Base-by-base conservation (phyloP, 2,888 invertebrate species). In the Cryptus viduatorius region DNA sequence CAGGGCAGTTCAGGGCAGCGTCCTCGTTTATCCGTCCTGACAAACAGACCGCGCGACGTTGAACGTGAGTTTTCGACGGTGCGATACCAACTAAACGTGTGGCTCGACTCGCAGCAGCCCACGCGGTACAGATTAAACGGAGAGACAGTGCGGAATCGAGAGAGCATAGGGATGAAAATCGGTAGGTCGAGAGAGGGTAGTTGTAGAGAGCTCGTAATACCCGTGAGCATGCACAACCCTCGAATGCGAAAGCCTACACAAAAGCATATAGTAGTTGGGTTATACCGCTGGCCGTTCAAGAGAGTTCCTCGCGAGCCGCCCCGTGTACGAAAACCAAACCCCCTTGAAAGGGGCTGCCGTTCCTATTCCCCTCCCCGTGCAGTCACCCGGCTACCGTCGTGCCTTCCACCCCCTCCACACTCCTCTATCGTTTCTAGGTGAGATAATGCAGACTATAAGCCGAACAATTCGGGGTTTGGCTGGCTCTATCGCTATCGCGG, bases 391-490 rank as follows among this genome's bases (percentile, higher is more conserved):
- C 84, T 72, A 81, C 24, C 64, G 50, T 83, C 72, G 85, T 82
- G 82, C 59, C 86, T 77, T 61, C 56, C 79, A 82, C 59, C 76
- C 69, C 82, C 79, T 79, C 76, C 83, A 76, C 77, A 86, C 86
- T 80, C 78, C 79, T 82, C 56, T 85, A 87, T 86, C 86, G 83
- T 82, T 75, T 87, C 77, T 89, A 90, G 91, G 91, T 92, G 92
- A 93, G 93, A 93, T 93, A 92, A 93, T 93, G 90, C 92, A 90
- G 92, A 92, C 93, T 92, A 93, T 93, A 92, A 93, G 92, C 92
- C 91, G 91, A 92, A 91, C 92, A 91, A 93, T 93, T 93, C 92
- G 90, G 91, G 93, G 91, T 92, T 91, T 19, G 91, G 91, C 91
- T 90, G 90, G 90, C 61, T 72, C 89, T 91, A 65, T 71, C 72